phyloP scores from a whole-genome alignment of 2,113 vertebrate species.

The Seriola rivoliana region DNA sequence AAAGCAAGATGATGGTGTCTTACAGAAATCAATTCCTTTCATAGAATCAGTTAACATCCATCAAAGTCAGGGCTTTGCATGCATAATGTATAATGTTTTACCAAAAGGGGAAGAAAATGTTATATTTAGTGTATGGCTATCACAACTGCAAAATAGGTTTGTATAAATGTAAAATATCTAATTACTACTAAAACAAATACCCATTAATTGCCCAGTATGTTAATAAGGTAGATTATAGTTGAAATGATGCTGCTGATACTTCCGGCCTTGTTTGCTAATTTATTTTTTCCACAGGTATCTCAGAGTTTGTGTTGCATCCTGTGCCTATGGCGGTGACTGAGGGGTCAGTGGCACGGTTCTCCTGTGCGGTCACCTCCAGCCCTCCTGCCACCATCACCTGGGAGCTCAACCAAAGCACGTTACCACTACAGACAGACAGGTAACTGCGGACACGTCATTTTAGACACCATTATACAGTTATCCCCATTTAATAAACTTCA shows the following conservation, averaged over 20 bases:
- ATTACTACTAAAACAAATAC: background rate
- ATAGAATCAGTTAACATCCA: constrained; percentile 61
- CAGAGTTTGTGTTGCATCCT: constrained; percentile 91
- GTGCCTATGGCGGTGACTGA: constrained; percentile 85
- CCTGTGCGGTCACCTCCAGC: constrained; percentile 89
- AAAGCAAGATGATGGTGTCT: constrained; percentile 58
- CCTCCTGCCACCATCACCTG: constrained; percentile 92
- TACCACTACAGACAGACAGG: constrained; percentile 90
- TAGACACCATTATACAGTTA: background rate
- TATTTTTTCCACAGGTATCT: constrained; percentile 84
- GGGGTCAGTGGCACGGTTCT: constrained; percentile 92
- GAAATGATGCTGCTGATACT: background rate
- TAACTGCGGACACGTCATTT: constrained; percentile 61
- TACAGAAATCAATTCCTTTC: constrained; percentile 63
- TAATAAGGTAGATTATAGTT: background rate
- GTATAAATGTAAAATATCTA: background rate
- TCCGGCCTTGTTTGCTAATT: background rate
- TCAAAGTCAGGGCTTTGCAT: constrained; percentile 57
- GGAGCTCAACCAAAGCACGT: constrained; percentile 91
- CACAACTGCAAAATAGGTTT: background rate
- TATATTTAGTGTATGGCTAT: background rate
- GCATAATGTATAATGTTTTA: constrained; percentile 44
- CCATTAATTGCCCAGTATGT: background rate
- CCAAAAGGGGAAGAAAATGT: constrained; percentile 22
- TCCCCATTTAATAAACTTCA: background rate